Conservation (phyloP, 2,113 vertebrate species). For the Myotis brandtii region DNA sequence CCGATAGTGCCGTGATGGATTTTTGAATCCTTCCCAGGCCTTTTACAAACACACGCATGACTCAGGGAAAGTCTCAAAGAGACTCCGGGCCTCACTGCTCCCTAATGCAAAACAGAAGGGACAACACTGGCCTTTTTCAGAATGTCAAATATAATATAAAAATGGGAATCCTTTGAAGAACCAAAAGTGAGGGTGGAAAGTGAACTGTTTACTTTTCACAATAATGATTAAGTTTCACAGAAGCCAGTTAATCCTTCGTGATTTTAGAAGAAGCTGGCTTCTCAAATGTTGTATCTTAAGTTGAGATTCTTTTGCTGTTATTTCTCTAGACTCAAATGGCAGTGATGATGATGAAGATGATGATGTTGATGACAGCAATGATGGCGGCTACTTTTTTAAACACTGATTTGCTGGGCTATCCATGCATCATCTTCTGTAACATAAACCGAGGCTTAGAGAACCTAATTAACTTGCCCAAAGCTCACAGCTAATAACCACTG, state of each 20-base stretch:
- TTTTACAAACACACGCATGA: conserved; percentile 63
- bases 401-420: background rate
- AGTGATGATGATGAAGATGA: background rate
- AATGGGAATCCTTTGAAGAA: background rate
- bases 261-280: background rate
- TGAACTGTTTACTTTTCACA: background rate
- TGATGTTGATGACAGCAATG: background rate
- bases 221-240: background rate
- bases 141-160: conserved; percentile 27
- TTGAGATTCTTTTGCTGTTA: background rate
- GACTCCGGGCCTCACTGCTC: background rate
- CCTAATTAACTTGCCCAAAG: background rate
- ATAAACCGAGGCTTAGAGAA: background rate
- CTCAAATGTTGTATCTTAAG: background rate
- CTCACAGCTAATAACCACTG: background rate
- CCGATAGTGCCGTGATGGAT: conserved; percentile 52
- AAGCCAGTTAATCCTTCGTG: background rate
- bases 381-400: background rate
- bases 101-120: conserved; percentile 35
- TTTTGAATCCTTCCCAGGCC: conserved; percentile 66
- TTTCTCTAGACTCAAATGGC: background rate
- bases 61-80: conserved; percentile 65
- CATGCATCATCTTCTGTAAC: background rate
- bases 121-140: conserved; percentile 2
- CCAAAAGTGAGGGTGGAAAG: background rate